Evolutionary conservation across 2,113 vertebrate species (phyloP).

Genomic region (Geothlypis trichas): DNA sequence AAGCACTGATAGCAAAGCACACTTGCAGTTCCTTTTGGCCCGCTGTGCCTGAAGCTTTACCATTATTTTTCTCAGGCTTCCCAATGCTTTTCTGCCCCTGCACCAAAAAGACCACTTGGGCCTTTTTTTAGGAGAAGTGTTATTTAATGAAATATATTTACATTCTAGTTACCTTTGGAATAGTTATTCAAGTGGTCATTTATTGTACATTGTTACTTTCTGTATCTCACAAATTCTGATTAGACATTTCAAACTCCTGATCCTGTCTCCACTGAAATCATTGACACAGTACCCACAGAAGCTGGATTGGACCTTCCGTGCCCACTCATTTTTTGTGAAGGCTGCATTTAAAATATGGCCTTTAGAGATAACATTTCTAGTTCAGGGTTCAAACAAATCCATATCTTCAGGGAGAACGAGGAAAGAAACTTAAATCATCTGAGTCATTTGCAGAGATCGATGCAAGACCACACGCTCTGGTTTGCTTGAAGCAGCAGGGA

Average conservation of each 20-base stretch:
- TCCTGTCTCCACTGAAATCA: not conserved
- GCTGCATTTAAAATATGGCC: not conserved
- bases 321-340: not conserved
- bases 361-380: not conserved
- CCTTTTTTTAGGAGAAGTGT: not conserved
- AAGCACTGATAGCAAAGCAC: not conserved
- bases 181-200: not conserved
- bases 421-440: not conserved
- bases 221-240: not conserved
- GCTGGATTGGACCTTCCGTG: not conserved
- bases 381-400: not conserved
- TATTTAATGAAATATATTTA: not conserved
- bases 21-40: not conserved
- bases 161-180: not conserved
- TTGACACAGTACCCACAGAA: not conserved
- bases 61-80: not conserved
- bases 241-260: not conserved
- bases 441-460: not conserved
- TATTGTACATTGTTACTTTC: not conserved
- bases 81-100: not conserved
- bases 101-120: accelerated
- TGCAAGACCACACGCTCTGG: not conserved
- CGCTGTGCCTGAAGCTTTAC: not conserved
- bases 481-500: not conserved
- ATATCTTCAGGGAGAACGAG: not conserved